These are phyloP conservation scores for Leucophenga maculata DNA, from an alignment of 2,888 invertebrate genomes.

Conservation along the genomic window DNA sequence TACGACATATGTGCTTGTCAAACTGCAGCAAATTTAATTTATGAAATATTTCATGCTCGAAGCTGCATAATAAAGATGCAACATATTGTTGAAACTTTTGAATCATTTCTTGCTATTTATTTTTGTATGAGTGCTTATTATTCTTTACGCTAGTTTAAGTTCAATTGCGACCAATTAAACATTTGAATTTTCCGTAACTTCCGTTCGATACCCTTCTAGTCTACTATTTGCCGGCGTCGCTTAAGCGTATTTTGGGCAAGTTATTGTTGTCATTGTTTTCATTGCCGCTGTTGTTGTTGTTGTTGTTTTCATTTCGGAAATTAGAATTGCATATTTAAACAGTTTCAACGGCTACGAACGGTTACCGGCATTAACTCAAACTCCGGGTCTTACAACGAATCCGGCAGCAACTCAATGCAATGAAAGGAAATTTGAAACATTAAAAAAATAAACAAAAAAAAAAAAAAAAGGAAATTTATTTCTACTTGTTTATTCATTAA, in stretches of 20 bases:
- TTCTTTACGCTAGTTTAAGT: conserved; percentile 63
- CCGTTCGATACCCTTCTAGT: background rate
- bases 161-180: conserved; percentile 65
- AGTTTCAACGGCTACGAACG: conserved; percentile 32
- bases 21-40: no score
- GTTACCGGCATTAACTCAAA: background rate
- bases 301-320: conserved; percentile 56
- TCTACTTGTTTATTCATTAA: conserved; percentile 5
- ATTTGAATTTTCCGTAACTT: conserved; percentile 38
- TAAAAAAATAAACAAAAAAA: no score
- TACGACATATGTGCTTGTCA: no score
- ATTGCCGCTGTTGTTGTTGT: background rate
- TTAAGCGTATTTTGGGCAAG: background rate
- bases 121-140: conserved; percentile 37
- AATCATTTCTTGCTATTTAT: background rate
- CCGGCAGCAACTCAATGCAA: no score
- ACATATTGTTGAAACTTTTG: conserved; percentile 32
- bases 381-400: no score
- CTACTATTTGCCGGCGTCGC: background rate
- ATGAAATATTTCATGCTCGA: no score
- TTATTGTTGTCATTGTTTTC: conserved; percentile 17
- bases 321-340: conserved; percentile 67
- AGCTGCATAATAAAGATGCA: no score
- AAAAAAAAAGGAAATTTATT: background rate
- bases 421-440: no score